Percentiles rank a stretch among this genome's conserved stretches.
phyloP scores from a whole-genome alignment of 2,113 vertebrate species.

The Brachionichthys hirsutus region DNA sequence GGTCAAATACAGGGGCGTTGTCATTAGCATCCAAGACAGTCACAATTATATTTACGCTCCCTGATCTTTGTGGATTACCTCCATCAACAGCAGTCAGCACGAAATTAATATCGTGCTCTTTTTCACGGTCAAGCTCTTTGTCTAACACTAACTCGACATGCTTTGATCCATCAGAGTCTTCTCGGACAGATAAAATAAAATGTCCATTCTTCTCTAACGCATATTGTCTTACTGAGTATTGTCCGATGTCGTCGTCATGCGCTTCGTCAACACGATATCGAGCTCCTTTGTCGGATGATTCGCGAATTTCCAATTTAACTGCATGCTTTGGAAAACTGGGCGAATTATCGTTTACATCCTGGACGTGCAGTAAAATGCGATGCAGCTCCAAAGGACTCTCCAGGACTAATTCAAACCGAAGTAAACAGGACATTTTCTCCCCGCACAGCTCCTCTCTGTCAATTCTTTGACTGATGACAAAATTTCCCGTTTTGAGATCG shows the following conservation, averaged over 20 bases:
- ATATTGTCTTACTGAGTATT: conserved; percentile 65
- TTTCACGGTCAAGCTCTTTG: conserved; percentile 64
- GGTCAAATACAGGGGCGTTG: conserved; percentile 67
- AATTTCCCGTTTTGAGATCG: conserved; percentile 69
- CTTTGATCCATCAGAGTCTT: conserved; percentile 53
- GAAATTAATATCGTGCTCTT: conserved; percentile 56
- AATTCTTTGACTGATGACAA: conserved; percentile 74
- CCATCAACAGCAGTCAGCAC: conserved; percentile 70
- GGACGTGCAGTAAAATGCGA: conserved; percentile 66
- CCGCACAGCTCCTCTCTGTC: conserved; percentile 81
- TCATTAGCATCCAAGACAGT: conserved; percentile 73
- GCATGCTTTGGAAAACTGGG: conserved; percentile 69
- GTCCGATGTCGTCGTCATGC: conserved; percentile 71
- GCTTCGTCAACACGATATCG: conserved; percentile 71
- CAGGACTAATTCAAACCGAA: conserved; percentile 75
- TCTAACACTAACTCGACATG: conserved; percentile 64
- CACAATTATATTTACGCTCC: conserved; percentile 16
- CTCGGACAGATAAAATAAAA: conserved; percentile 65
- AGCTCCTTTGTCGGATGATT: conserved; percentile 66
- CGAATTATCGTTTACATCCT: conserved; percentile 82
- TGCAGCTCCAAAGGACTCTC: conserved; percentile 70
- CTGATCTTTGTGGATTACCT: conserved; percentile 67
- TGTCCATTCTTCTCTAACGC: conserved; percentile 54
- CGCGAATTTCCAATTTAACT: conserved; percentile 68
- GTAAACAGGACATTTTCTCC: conserved; percentile 60